Evolutionary conservation across 2,113 vertebrate species (phyloP).

Genomic region (Rallus limicola): DNA sequence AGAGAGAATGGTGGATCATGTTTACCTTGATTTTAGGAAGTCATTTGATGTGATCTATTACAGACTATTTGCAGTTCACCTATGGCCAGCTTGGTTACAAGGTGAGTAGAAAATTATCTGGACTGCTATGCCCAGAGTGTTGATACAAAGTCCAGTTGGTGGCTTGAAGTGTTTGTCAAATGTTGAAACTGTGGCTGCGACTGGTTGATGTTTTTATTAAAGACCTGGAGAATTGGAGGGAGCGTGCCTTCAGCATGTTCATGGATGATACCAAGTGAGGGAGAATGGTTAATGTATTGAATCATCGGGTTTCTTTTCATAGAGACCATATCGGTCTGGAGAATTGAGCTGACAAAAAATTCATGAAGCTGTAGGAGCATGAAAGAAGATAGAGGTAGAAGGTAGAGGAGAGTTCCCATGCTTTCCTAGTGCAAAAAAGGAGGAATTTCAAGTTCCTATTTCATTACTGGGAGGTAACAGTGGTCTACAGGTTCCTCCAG

Average conservation of each 20-base stretch:
- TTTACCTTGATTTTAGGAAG: not conserved
- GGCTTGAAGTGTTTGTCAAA: not conserved
- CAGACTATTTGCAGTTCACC: not conserved
- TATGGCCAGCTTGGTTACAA: no score
- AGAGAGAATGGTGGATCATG: not conserved
- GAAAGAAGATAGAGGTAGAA: not conserved
- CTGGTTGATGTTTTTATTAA: not conserved
- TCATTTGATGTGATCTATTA: not conserved
- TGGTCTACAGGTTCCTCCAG: not conserved
- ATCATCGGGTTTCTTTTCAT: not conserved
- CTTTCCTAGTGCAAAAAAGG: not conserved
- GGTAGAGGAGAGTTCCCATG: not conserved
- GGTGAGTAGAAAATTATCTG: not conserved
- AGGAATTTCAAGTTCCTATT: not conserved
- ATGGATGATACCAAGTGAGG: not conserved
- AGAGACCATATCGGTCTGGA: not conserved
- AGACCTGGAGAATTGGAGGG: not conserved
- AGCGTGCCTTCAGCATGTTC: not conserved
- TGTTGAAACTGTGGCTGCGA: not conserved
- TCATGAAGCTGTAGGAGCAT: not conserved
- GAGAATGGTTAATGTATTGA: not conserved
- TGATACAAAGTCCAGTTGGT: not conserved
- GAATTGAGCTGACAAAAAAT: not conserved
- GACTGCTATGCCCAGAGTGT: not conserved
- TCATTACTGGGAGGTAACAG: not conserved